These are phyloP conservation scores for Odontomachus brunneus DNA, from an alignment of 1,140 invertebrate genomes.

Conservation along the genomic window DNA sequence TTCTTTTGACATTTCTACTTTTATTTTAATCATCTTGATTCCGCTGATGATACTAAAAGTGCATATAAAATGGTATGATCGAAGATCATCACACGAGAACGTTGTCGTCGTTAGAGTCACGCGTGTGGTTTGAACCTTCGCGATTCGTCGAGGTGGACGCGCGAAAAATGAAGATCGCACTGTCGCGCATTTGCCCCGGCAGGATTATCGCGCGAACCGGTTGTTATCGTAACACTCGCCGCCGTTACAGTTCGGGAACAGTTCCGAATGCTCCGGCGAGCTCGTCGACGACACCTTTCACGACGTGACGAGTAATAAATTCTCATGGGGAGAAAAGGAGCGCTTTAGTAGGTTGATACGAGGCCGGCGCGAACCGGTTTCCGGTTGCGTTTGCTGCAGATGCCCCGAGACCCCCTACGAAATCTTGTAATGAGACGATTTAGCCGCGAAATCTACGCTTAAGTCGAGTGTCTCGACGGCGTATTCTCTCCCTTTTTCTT, in stretches of 20 bases:
- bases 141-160: background rate
- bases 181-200: background rate
- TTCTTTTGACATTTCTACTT: no score
- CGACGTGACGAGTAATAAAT: constrained; percentile 62
- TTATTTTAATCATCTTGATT: no score
- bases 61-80: no score
- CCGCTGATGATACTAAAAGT: no score
- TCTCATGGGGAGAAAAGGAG: constrained; percentile 46
- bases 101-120: no score
- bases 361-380: constrained; percentile 76
- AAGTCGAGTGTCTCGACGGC: constrained; percentile 43
- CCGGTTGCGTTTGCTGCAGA: constrained; percentile 80
- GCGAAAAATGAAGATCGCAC: background rate
- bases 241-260: constrained; percentile 9
- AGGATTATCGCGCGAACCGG: constrained; percentile 7
- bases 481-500: background rate
- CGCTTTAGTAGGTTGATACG: constrained; percentile 64
- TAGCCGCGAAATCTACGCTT: constrained; percentile 82
- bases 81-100: no score
- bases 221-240: constrained; percentile 25
- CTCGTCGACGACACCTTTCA: constrained; percentile 42
- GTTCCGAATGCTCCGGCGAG: constrained; percentile 42
- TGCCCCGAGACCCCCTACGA: constrained; percentile 83
- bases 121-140: no score
- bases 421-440: constrained; percentile 84